These are phyloP conservation scores for Miniopterus natalensis DNA, from an alignment of 2,113 vertebrate genomes.

Conservation along the genomic window DNA sequence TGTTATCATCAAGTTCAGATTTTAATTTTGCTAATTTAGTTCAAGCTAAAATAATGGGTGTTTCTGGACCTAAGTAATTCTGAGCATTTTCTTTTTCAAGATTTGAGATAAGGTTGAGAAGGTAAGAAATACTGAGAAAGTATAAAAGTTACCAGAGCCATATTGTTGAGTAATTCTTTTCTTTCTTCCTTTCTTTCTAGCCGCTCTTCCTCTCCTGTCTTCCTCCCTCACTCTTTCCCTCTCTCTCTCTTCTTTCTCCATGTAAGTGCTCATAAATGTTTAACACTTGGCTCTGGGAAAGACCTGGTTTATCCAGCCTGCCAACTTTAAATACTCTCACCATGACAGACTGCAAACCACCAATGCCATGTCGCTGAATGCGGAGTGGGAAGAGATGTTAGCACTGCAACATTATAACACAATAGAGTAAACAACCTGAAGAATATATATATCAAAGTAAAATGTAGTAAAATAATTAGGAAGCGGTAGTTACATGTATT, in stretches of 20 bases:
- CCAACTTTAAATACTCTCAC: neutral
- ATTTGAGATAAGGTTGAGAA: neutral
- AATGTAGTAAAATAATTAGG: neutral
- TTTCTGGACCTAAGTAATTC: conserved; percentile 2
- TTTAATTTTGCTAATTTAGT: conserved; percentile 26
- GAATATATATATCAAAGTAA: neutral
- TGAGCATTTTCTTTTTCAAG: neutral
- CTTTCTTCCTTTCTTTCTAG: neutral
- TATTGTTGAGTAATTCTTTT: neutral
- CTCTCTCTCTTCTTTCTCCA: neutral
- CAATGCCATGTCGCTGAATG: neutral
- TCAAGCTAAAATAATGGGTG: neutral
- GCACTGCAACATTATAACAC: neutral
- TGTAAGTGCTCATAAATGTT: neutral
- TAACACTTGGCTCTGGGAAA: neutral
- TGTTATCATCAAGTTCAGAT: neutral
- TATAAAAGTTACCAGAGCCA: neutral
- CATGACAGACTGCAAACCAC: neutral
- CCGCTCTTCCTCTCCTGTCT: too few species aligned
- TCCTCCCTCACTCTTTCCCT: neutral
- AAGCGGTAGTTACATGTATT: neutral
- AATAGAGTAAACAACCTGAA: neutral
- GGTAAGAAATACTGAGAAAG: neutral
- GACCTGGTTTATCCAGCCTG: neutral
- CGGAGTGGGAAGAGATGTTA: neutral